phyloP scores from a whole-genome alignment of 1,140 invertebrate genomes.

The Penaeus vannamei region DNA sequence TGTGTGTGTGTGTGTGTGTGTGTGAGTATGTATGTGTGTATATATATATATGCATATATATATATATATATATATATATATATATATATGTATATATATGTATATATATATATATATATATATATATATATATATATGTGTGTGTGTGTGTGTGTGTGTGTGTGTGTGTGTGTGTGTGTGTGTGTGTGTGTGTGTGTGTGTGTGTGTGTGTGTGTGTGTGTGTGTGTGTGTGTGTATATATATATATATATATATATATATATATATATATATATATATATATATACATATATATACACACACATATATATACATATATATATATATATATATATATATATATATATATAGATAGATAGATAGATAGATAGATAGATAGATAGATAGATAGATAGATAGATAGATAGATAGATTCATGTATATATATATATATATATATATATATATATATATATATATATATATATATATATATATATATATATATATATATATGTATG shows the following conservation, averaged over 20 bases:
- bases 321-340: not conserved
- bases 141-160: not conserved
- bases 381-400: not conserved
- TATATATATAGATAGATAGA: not conserved
- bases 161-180: not conserved
- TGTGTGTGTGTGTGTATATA: constrained; percentile 25
- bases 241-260: constrained; percentile 30
- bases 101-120: constrained; percentile 33
- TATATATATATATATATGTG: constrained; percentile 29
- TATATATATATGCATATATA: constrained; percentile 27
- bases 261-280: constrained; percentile 30
- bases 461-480: not conserved
- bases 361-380: not conserved
- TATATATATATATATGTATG: constrained; percentile 23
- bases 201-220: too few relatives aligned
- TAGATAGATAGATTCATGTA: constrained; percentile 13
- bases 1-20: not conserved
- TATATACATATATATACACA: constrained; percentile 24
- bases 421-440: constrained; percentile 21
- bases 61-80: constrained; percentile 29
- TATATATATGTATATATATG: constrained; percentile 33
- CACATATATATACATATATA: not conserved
- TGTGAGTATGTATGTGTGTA: not conserved
- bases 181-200: not conserved
- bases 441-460: not conserved